Percentiles rank a stretch among this genome's conserved stretches.
phyloP scores from a whole-genome alignment of 2,888 invertebrate genomes.

The Allolobophora icterica region DNA sequence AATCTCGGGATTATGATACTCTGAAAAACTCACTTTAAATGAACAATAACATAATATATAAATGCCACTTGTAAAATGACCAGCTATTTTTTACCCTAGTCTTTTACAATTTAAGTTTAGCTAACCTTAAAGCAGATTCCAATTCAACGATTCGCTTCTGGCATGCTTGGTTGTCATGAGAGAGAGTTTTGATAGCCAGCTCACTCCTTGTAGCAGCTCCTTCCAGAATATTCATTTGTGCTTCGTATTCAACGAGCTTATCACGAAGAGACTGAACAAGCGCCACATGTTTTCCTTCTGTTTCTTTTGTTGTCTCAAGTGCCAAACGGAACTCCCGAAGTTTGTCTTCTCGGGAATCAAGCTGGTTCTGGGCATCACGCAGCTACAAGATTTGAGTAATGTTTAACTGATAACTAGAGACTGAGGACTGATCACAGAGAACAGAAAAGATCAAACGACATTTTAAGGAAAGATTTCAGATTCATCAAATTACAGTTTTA shows the following conservation, averaged over 20 bases:
- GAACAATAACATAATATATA: too few relatives aligned
- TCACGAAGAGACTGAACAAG: constrained; percentile 55
- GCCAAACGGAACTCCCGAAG: constrained; percentile 57
- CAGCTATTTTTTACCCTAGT: not conserved
- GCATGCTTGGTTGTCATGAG: constrained; percentile 57
- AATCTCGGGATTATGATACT: too few relatives aligned
- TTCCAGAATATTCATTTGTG: constrained; percentile 38
- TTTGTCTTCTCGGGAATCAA: constrained; percentile 59
- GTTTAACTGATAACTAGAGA: not conserved
- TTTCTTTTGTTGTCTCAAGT: constrained; percentile 57
- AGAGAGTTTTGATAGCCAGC: constrained; percentile 58
- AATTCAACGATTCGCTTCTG: constrained; percentile 61
- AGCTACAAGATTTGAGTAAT: constrained; percentile 48
- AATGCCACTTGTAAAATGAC: too few relatives aligned
- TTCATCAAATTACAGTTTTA: not conserved
- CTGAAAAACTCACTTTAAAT: too few relatives aligned
- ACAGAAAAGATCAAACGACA: not conserved
- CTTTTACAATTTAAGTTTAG: not conserved
- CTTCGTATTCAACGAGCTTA: constrained; percentile 57
- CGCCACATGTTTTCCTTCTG: constrained; percentile 55
- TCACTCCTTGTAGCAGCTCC: constrained; percentile 60
- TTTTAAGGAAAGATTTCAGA: not conserved
- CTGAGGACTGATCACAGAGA: not conserved
- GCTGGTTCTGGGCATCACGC: constrained; percentile 55
- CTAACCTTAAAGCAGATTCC: constrained; percentile 59